These are phyloP conservation scores for Amorpha juglandis DNA, from an alignment of 2,888 invertebrate species.

Conservation along the genomic window DNA sequence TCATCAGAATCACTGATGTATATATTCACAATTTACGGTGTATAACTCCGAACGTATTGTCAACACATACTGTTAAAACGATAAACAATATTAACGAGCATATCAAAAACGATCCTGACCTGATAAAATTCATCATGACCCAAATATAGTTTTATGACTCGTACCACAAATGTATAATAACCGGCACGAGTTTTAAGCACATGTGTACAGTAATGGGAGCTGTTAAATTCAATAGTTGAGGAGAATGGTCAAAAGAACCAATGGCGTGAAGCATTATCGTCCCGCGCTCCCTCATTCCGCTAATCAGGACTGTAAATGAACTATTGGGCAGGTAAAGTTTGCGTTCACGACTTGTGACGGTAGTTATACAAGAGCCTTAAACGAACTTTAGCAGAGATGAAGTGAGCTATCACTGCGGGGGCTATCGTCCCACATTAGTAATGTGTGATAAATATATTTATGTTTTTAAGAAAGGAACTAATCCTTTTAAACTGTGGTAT, in stretches of 20 bases:
- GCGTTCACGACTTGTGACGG: too few relatives aligned
- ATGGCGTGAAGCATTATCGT: too few relatives aligned
- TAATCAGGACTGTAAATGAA: too few relatives aligned
- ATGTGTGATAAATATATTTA: neutral
- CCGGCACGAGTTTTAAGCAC: too few relatives aligned
- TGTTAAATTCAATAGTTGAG: too few relatives aligned
- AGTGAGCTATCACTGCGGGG: neutral
- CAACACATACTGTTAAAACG: neutral
- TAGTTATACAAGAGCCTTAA: conserved; percentile 27
- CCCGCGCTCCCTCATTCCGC: too few relatives aligned
- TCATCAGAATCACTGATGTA: neutral
- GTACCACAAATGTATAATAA: neutral
- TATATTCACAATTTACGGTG: neutral
- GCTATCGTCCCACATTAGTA: neutral
- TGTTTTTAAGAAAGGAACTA: too few relatives aligned
- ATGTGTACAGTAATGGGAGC: too few relatives aligned
- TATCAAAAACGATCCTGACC: conserved; percentile 35
- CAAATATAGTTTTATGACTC: conserved; percentile 31
- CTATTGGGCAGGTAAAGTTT: too few relatives aligned
- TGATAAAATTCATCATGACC: conserved; percentile 32
- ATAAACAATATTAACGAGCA: conserved; percentile 26
- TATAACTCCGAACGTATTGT: neutral
- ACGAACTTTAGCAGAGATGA: conserved; percentile 29
- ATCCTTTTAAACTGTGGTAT: too few relatives aligned
- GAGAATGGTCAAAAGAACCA: too few relatives aligned